Evolutionary conservation across 2,888 invertebrate species (phyloP), one percentile per base, ranked within the genome.

Genomic region (Branchipolynoe longqiensis): DNA sequence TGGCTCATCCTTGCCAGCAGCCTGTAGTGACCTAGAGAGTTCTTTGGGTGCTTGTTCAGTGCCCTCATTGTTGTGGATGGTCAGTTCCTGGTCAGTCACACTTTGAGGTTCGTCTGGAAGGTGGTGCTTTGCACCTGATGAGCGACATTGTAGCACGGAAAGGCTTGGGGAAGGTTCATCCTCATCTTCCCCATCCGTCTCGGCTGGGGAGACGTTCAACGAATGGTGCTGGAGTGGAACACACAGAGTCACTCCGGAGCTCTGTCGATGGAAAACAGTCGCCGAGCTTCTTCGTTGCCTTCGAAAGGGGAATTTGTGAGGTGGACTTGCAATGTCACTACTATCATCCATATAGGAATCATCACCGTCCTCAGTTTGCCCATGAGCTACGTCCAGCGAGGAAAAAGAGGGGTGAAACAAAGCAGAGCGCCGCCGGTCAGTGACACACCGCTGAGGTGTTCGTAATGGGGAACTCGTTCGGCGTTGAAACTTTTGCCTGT

Each of bases 261-360:
- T 78, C 33, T 78, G 78, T 0, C 78, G 78, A 48, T 78, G 78
- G 12, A 78, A 22, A 28, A 78, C 48, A 14, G 78, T 78, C 28
- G 54, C 78, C 31, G 78, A 78, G 78, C 48, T 31, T 33, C 48
- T 78, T 28, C 78, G 22, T 33, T 28, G 22, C 25, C 54, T 41
- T 33, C 78, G 6, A 14, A 4, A 3, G 33, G 1, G 3, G 3
- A 73, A n/a, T n/a, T n/a, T n/a, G n/a, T 22, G 28, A 12, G 33
- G 8, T 4, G 28, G 48, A 31, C 41, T 40, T 62, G 62, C 62
- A 62, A n/a, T 25, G 25, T 62, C 62, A 18, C 4, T 6, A 1
- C 28, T 48, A 8, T 40, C 40, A 14, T 73, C 73, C 6, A 38
- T 28, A 54, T 78, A 41, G 25, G 28, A 78, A 0, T 25, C 25